Conservation (phyloP, 92 coral and sea anemone genomes). For the Heteractis magnifica region DNA sequence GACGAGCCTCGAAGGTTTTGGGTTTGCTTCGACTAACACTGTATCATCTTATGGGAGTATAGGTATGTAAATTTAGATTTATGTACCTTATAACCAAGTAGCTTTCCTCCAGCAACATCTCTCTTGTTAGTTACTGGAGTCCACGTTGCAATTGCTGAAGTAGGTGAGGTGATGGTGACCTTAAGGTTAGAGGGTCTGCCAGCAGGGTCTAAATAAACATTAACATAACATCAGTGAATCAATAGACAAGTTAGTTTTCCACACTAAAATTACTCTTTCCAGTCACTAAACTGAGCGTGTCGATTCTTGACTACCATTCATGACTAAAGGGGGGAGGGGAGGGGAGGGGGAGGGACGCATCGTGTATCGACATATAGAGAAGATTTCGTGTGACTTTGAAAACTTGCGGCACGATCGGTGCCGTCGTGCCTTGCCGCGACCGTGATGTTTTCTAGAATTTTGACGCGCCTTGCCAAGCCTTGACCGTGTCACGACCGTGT, state of each 20-base stretch:
- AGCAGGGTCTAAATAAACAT: slow-evolving; percentile 59
- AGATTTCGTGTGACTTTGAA: too few relatives aligned
- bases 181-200: slow-evolving; percentile 71
- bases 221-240: not conserved
- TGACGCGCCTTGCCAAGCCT: too few relatives aligned
- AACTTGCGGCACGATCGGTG: too few relatives aligned
- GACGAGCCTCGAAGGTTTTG: not conserved
- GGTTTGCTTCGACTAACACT: not conserved
- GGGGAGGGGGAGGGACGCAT: too few relatives aligned
- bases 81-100: slow-evolving; percentile 93
- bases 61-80: not conserved
- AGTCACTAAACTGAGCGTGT: too few relatives aligned
- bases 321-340: too few relatives aligned
- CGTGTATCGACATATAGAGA: too few relatives aligned
- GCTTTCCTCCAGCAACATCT: slow-evolving; percentile 70
- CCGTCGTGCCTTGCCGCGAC: too few relatives aligned
- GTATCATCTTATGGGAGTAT: not conserved
- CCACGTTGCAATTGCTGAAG: slow-evolving; percentile 91
- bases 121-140: slow-evolving; percentile 63
- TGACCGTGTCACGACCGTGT: too few relatives aligned
- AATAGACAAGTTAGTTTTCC: not conserved
- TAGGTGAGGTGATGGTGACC: slow-evolving; percentile 72
- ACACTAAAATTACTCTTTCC: too few relatives aligned
- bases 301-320: too few relatives aligned
- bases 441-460: too few relatives aligned